Conservation (phyloP, 2,797 vertebrate species). For the Gallinago solitaria region DNA sequence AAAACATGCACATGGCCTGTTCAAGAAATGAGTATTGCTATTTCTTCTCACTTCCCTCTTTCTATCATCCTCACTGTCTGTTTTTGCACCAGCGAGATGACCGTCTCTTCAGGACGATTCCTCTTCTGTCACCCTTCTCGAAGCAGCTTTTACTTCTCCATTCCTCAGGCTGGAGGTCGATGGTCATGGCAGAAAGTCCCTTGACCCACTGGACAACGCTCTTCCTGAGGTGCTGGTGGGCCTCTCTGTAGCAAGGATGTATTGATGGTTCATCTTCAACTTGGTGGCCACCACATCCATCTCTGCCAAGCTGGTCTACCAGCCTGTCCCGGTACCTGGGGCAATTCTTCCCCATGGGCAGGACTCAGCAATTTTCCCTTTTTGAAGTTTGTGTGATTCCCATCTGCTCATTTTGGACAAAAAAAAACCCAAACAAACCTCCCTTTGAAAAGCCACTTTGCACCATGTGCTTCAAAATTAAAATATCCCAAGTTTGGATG, state of each 20-base stretch:
- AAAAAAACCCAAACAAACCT: neutral
- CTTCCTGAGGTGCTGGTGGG: too few relatives aligned
- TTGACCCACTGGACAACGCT: fast-evolving
- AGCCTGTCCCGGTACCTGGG: neutral
- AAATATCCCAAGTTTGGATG: neutral
- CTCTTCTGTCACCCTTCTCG: neutral
- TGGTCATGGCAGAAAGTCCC: neutral
- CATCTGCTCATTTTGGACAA: neutral
- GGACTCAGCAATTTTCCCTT: neutral
- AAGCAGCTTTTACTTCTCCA: neutral
- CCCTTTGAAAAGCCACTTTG: neutral
- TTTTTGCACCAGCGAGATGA: fast-evolving
- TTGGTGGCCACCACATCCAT: neutral
- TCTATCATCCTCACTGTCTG: fast-evolving
- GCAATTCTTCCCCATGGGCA: fast-evolving
- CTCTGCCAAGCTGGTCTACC: neutral
- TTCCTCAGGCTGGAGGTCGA: neutral
- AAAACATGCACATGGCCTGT: neutral
- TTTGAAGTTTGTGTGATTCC: neutral
- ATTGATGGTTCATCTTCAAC: neutral
- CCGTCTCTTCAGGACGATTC: neutral
- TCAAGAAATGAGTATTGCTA: neutral
- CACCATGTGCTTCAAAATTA: fast-evolving
- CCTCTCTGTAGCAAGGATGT: neutral
- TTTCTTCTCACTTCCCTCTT: neutral